A percentile compares a stretch with the other conserved stretches of the same genome.
Evolutionary conservation across 2,888 invertebrate species (phyloP).

Genomic region (Uloborus plumipes): DNA sequence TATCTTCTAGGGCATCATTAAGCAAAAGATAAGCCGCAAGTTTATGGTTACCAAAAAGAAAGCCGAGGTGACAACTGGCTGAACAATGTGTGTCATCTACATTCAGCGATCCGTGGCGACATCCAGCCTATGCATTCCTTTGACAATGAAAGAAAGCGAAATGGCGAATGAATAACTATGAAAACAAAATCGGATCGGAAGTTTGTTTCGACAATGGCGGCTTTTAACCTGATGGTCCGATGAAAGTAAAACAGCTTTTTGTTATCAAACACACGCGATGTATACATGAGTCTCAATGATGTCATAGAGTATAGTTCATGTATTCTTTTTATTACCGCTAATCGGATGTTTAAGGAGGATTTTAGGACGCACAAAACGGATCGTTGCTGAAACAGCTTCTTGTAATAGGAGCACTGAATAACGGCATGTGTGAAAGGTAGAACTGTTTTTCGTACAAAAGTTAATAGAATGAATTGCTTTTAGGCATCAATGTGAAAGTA

Average conservation of each 20-base stretch:
- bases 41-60: too few species aligned
- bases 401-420: too few species aligned
- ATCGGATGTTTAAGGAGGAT: conserved; percentile 2
- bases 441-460: too few species aligned
- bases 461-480: too few species aligned
- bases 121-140: conserved; percentile 13
- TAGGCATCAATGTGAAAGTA: too few species aligned
- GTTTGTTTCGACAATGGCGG: conserved; percentile 55
- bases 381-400: too few species aligned
- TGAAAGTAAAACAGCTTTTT: conserved; percentile 57
- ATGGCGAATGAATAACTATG: conserved; percentile 20
- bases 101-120: conserved; percentile 38
- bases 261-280: conserved; percentile 39
- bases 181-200: conserved; percentile 51
- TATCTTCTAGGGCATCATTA: too few species aligned
- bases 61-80: too few species aligned
- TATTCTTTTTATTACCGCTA: conserved; percentile 9
- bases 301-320: conserved; percentile 22
- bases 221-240: conserved; percentile 63
- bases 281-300: conserved; percentile 16
- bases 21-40: too few species aligned
- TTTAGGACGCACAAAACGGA: conserved; percentile 6
- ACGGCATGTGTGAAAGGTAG: too few species aligned
- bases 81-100: too few species aligned
- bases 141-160: conserved; percentile 37